Evolutionary conservation across 2,797 vertebrate species (phyloP).

Genomic region (Leucoraja ocellata): DNA sequence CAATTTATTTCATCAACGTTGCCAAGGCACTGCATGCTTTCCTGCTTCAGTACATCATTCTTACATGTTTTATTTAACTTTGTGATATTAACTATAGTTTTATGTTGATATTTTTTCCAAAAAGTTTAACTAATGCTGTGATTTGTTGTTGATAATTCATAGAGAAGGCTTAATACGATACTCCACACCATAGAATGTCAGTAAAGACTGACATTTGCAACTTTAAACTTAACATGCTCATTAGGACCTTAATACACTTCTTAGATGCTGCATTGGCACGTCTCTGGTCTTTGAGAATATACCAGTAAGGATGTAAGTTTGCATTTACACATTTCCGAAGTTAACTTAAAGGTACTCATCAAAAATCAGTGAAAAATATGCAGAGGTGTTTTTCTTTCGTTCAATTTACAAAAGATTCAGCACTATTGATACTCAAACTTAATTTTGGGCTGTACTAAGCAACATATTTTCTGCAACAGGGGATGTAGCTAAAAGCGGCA

Average conservation of each 20-base stretch:
- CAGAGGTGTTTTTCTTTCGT: background rate
- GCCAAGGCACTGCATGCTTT: constrained; percentile 5
- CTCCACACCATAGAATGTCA: background rate
- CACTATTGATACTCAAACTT: background rate
- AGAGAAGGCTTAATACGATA: background rate
- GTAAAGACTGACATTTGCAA: background rate
- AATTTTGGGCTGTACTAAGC: background rate
- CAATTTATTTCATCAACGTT: constrained; percentile 30
- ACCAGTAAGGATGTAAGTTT: background rate
- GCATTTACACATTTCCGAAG: background rate
- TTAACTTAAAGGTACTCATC: background rate
- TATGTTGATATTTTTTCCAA: background rate
- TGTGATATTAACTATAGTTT: background rate
- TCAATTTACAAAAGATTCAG: background rate
- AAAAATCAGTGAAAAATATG: background rate
- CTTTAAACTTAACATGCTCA: background rate
- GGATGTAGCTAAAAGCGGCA: background rate
- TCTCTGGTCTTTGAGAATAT: background rate
- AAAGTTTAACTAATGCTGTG: background rate
- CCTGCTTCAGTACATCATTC: background rate
- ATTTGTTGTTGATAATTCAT: background rate
- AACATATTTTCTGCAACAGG: background rate
- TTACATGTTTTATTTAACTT: background rate
- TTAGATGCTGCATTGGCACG: background rate
- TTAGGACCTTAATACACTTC: background rate